phyloP scores from a whole-genome alignment of 2,113 vertebrate genomes.

The Pteruthius melanotis region DNA sequence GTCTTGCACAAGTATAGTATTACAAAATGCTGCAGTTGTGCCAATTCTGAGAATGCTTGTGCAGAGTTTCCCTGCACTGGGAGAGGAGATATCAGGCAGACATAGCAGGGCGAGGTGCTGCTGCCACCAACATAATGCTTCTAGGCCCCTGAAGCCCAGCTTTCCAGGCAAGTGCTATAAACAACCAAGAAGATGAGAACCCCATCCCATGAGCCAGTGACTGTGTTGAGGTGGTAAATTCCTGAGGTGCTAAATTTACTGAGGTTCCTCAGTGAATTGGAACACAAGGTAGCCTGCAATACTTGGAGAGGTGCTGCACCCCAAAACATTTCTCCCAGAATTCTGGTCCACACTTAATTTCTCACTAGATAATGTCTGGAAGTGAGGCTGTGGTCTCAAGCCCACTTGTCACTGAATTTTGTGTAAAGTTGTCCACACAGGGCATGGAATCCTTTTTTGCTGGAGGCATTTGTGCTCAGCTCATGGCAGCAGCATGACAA shows the following conservation, averaged over 20 bases:
- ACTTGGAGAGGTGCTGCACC: not conserved
- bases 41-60: not conserved
- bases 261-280: not conserved
- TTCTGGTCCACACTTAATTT: not conserved
- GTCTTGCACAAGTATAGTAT: not conserved
- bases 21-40: not conserved
- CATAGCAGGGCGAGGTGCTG: not conserved
- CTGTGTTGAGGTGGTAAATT: not conserved
- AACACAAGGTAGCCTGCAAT: not conserved
- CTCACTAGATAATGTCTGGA: not conserved
- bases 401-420: not conserved
- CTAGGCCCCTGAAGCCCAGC: not conserved
- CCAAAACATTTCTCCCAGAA: not conserved
- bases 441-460: not conserved
- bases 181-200: not conserved
- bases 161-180: not conserved
- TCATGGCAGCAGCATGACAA: not conserved
- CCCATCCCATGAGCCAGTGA: not conserved
- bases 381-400: not conserved
- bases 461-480: not conserved
- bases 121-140: not conserved
- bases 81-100: not conserved
- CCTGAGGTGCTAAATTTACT: not conserved
- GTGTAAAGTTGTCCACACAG: not conserved
- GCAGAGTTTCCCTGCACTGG: fast-evolving